phyloP scores from a whole-genome alignment of 1,140 invertebrate species.

The Neelides sp. region DNA sequence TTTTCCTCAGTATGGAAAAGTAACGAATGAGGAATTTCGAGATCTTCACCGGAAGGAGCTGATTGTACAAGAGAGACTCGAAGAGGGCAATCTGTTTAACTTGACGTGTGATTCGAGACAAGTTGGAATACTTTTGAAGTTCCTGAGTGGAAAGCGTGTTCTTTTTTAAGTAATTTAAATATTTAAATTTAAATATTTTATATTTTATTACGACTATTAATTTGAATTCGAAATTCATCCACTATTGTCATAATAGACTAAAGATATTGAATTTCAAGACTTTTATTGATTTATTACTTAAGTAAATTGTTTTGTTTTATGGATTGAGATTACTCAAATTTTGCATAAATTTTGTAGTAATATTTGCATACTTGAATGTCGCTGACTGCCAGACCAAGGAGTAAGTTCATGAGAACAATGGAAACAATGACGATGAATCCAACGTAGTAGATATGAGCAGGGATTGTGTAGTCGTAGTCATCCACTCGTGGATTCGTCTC shows the following conservation, averaged over 20 bases:
- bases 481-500: slow-evolving; percentile 44
- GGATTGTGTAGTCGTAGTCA: slow-evolving; percentile 30
- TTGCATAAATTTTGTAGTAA: slow-evolving; percentile 5
- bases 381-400: slow-evolving; percentile 65
- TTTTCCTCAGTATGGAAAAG: no score
- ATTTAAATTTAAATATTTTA: background rate
- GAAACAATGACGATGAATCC: slow-evolving; percentile 62
- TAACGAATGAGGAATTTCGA: background rate
- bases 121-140: background rate
- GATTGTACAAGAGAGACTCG: slow-evolving; percentile 10
- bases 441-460: slow-evolving; percentile 56
- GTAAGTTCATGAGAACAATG: slow-evolving; percentile 65
- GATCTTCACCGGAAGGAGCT: background rate
- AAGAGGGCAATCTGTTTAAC: slow-evolving; percentile 9
- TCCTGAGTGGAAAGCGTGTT: background rate
- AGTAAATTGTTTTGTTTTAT: no score
- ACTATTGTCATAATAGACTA: no score
- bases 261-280: no score
- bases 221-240: no score
- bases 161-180: background rate
- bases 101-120: background rate
- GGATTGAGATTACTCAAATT: no score
- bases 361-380: slow-evolving; percentile 51
- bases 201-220: background rate
- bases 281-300: no score